These are phyloP conservation scores for Euphonia xanthogaster DNA, from an alignment of 2,797 vertebrate species.

Conservation along the genomic window DNA sequence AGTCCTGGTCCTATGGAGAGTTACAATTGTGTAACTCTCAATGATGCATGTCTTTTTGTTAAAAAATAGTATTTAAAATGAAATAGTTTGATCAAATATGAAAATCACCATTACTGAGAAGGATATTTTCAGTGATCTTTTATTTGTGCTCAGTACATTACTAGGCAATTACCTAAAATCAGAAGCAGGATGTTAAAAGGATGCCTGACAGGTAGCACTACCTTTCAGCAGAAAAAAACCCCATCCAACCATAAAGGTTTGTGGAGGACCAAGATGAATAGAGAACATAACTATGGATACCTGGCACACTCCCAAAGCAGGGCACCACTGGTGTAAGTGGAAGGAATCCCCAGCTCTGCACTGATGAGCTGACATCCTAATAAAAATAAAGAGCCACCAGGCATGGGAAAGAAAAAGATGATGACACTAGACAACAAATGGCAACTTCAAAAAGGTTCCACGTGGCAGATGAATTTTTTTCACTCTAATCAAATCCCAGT, in stretches of 20 bases:
- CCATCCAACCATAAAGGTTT: background rate
- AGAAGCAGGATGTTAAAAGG: background rate
- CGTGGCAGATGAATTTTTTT: background rate
- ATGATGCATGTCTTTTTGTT: background rate
- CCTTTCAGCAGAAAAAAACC: background rate
- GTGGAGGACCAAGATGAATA: background rate
- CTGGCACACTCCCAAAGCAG: background rate
- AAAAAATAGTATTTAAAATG: background rate
- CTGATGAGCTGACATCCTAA: background rate
- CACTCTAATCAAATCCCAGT: background rate
- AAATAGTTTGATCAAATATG: background rate
- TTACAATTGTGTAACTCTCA: no score
- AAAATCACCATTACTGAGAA: background rate
- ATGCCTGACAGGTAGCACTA: background rate
- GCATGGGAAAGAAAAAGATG: background rate
- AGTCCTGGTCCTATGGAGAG: background rate
- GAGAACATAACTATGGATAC: background rate
- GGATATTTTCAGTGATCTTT: background rate
- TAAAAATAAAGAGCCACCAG: background rate
- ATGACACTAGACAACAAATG: background rate
- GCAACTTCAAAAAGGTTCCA: background rate
- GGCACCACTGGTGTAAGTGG: background rate
- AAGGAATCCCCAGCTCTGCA: background rate
- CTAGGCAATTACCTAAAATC: background rate
- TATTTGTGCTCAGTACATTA: background rate